These are phyloP conservation scores for Ariopsis seemanni DNA, from an alignment of 2,113 vertebrate species.

Conservation along the genomic window DNA sequence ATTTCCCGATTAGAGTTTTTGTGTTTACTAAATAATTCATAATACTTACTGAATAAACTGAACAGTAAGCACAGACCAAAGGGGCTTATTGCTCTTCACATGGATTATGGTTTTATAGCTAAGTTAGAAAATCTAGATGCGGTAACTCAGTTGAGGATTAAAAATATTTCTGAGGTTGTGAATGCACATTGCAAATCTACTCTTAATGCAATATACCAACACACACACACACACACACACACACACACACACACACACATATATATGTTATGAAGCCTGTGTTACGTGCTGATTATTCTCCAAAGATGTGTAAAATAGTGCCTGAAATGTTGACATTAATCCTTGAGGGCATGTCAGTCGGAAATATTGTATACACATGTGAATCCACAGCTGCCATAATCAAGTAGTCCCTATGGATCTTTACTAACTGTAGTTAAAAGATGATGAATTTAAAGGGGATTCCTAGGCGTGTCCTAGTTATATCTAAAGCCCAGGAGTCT, in stretches of 20 bases:
- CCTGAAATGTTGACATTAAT: background rate
- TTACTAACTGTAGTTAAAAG: background rate
- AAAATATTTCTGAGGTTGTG: background rate
- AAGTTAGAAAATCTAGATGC: background rate
- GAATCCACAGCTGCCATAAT: conserved; percentile 14
- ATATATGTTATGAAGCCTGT: background rate
- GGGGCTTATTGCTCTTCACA: background rate
- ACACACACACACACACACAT: too few relatives aligned
- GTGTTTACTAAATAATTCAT: background rate
- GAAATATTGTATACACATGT: background rate
- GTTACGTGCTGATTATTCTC: background rate
- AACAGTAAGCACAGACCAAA: background rate
- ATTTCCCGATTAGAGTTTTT: background rate
- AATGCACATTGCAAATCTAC: background rate
- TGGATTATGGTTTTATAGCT: background rate
- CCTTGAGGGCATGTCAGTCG: background rate
- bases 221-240: too few relatives aligned
- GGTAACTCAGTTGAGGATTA: background rate
- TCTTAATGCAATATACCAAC: background rate
- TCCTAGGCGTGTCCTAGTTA: conserved; percentile 17
- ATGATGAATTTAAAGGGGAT: background rate
- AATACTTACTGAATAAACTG: background rate
- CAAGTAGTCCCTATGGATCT: background rate
- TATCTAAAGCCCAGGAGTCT: background rate
- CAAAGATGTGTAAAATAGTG: conserved; percentile 4